Percentiles rank a stretch among this genome's conserved stretches.
These are phyloP conservation scores for Neocloeon triangulifer DNA, from an alignment of 1,140 invertebrate genomes.

Conservation along the genomic window DNA sequence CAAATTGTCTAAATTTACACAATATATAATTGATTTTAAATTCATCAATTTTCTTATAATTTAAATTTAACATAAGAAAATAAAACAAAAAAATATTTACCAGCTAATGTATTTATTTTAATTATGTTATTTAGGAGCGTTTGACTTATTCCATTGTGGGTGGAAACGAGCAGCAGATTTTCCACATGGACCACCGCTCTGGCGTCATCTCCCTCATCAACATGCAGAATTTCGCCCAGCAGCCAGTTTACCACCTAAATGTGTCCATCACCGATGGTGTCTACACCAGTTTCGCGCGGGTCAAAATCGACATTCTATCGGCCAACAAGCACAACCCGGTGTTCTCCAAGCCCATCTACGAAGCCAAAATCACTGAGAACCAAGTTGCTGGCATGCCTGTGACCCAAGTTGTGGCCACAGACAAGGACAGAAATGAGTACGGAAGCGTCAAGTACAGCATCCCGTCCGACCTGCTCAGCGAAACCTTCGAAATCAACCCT, in stretches of 20 bases:
- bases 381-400: conserved; percentile 47
- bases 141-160: conserved; percentile 64
- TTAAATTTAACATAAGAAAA: too few relatives aligned
- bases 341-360: conserved; percentile 50
- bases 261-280: conserved; percentile 82
- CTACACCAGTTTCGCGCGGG: conserved; percentile 58
- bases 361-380: conserved; percentile 60
- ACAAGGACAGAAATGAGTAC: conserved; percentile 63
- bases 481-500: conserved; percentile 57
- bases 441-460: conserved; percentile 60
- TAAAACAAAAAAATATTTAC: too few relatives aligned
- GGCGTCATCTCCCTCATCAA: conserved; percentile 40
- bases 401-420: conserved; percentile 47
- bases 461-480: conserved; percentile 46
- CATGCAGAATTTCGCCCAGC: conserved; percentile 36
- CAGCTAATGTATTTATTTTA: too few relatives aligned
- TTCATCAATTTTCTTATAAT: too few relatives aligned
- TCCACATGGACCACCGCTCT: conserved; percentile 44
- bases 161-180: conserved; percentile 64
- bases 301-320: conserved; percentile 56
- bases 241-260: conserved; percentile 44
- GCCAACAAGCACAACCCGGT: conserved; percentile 57
- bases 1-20: too few relatives aligned
- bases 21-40: too few relatives aligned
- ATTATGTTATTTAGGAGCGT: too few relatives aligned